phyloP scores from a whole-genome alignment of 2,113 vertebrate species.

The Aegotheles bennettii region DNA sequence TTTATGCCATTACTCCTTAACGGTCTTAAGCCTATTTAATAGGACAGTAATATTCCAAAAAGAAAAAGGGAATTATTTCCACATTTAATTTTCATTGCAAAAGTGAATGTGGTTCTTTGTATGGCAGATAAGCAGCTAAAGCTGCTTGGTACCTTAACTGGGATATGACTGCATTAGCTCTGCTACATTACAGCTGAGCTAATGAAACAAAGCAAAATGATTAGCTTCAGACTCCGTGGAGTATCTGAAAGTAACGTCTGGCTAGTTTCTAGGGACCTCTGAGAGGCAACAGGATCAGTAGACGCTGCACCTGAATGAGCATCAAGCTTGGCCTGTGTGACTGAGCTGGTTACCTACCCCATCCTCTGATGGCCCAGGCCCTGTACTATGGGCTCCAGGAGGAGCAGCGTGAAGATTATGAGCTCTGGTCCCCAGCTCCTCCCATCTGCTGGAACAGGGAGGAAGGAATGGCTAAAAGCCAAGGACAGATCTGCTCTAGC shows the following conservation, averaged over 20 bases:
- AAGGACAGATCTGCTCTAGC: not conserved
- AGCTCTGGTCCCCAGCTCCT: not conserved
- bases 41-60: conserved; percentile 76
- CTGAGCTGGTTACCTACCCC: accelerated
- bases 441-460: not conserved
- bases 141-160: conserved; percentile 43
- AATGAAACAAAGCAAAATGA: conserved; percentile 70
- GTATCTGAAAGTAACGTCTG: not conserved
- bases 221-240: conserved; percentile 41
- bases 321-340: not conserved
- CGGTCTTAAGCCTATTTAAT: conserved; percentile 74
- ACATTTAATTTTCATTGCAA: conserved; percentile 73
- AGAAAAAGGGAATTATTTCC: conserved; percentile 72
- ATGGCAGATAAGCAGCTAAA: conserved; percentile 59
- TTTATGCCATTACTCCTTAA: conserved; percentile 76
- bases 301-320: not conserved
- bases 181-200: conserved; percentile 71
- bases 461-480: not conserved
- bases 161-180: conserved; percentile 66
- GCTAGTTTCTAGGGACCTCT: not conserved
- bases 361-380: accelerated
- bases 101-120: conserved; percentile 52
- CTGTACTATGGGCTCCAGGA: not conserved
- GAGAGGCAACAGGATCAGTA: not conserved
- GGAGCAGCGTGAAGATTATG: accelerated